Base-by-base conservation (phyloP, 2,797 vertebrate genomes). In the Amniataba percoides region DNA sequence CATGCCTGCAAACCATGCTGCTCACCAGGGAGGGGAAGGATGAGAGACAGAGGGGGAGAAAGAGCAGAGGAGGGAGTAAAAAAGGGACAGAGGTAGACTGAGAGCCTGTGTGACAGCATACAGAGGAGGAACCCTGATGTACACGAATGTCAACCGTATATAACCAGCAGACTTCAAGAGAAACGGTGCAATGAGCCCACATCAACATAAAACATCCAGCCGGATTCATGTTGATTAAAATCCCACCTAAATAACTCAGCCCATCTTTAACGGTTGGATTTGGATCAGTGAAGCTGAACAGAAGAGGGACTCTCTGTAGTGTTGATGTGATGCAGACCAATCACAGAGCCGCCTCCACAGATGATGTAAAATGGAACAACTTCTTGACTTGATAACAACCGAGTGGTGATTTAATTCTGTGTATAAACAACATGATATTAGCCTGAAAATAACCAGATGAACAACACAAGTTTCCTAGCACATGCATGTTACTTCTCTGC, bases 1-100 rank as follows among this genome's bases (percentile, higher is more conserved):
- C 83, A 69, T n/a, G 78, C 72, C 83, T 85, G 78, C 74, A 84
- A 87, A 87, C 83, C 74, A 65, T 58, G 83, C 48, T 75, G 80
- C 74, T 87, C 78, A 78, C 70, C 56, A 60, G 67, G 57, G 80
- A 75, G 45, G 62, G 57, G 70, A 71, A 51, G 61, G 81, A 81
- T n/a, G 78, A 74, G 77, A 74, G 70, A 66, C 61, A 34, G 70
- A 64, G 43, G 63, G 74, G 21, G 49, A 27, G 51, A 31, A 1
- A 55, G 56, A 56, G 43, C 7, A 5, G 31, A 10, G n/a, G 46
- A 21, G 57, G 15, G 65, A 12, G 53, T 3, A 10, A 76, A 64
- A 61, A 53, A 51, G 23, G 48, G 52, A 60, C 36, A 46, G 78
- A 68, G 59, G 48, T 16, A 79, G 72, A 72, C 40, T 51, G 71